phyloP scores from a whole-genome alignment of 2,888 invertebrate species.

The Drepanosiphum platanoidis region DNA sequence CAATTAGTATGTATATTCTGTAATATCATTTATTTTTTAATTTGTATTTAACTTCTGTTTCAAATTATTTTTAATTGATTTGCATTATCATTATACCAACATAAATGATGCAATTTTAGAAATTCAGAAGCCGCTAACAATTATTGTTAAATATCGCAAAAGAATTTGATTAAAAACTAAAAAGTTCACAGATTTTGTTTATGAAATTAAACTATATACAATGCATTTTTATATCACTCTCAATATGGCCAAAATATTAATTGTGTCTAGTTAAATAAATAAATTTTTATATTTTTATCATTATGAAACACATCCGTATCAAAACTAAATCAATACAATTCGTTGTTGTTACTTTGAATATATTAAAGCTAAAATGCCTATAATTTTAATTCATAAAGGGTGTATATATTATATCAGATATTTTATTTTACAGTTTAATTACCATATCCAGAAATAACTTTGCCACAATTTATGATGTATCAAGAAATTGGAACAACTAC shows the following conservation, averaged over 20 bases:
- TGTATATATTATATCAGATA: too few relatives aligned
- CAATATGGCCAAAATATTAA: too few relatives aligned
- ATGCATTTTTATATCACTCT: too few relatives aligned
- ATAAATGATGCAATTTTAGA: neutral
- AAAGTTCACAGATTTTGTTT: too few relatives aligned
- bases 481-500: neutral
- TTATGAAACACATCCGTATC: too few relatives aligned
- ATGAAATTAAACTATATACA: too few relatives aligned
- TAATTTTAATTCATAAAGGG: too few relatives aligned
- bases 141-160: neutral
- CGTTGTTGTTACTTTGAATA: too few relatives aligned
- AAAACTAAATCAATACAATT: too few relatives aligned
- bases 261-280: too few relatives aligned
- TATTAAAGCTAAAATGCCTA: too few relatives aligned
- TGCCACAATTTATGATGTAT: slow-evolving; percentile 30
- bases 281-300: too few relatives aligned
- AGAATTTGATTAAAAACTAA: neutral
- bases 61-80: neutral
- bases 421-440: slow-evolving; percentile 34
- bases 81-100: neutral
- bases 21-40: neutral
- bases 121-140: neutral
- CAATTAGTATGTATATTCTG: slow-evolving; percentile 29
- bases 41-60: neutral
- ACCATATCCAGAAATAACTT: neutral